Base-by-base conservation (phyloP, 2,797 vertebrate species). In the Taeniopygia guttata region DNA sequence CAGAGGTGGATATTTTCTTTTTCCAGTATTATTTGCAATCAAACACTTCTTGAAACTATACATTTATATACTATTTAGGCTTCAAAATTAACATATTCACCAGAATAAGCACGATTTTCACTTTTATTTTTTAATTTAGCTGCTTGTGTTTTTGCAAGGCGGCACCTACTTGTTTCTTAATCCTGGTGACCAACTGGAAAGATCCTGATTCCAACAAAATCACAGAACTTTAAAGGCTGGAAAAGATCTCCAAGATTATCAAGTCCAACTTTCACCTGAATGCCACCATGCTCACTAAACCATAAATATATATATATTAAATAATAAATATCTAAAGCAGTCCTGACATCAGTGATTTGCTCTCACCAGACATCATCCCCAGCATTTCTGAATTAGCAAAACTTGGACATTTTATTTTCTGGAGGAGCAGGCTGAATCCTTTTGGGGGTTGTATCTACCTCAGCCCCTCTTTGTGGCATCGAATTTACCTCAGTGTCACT, bases 401-500 rank as follows among this genome's bases (percentile, higher is more conserved):
- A 49, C 42, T 18, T 55, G 30, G 6, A 11, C 0, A 5, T 78
- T 70, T 43, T 55, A 0, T 54, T 66, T 59, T 26, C 32, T 42
- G 14, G 49, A 68, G 46, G 21, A 60, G 1, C 21, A 10, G 29
- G 4, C 0, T 27, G 34, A 29, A 36, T 56, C 29, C 4, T 36
- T 70, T 30, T n/a, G 2, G 63, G 34, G 6, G 2, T 78, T 55
- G 4, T 18, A 1, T 27, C 32, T 52, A 3, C 29, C 22, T 64
- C 72, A 15, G 0, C 2, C 3, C 21, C 17, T 52, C 6, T 10
- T 36, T 17, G 32, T 34, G 26, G 7, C 26, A 2, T 18, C 38
- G 27, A 1, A 17, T 18, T 20, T 43, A 21, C 68, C 10, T 67
- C 18, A 0, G 0, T 48, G n/a, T 48, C n/a, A 2, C 21, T 42